Conservation (phyloP, 2,113 vertebrate species). For the Ovis aries region ARS-UI_Ramb_v3.0 NC_056056.1:42223001-42223500, state of each 20-base stretch:
- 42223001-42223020: background rate
- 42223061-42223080: background rate
- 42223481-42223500: background rate
- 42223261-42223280: conserved; percentile 18
- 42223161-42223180: background rate
- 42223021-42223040: background rate
- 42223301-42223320: background rate
- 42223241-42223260: background rate
- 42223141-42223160: background rate
- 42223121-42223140: background rate
- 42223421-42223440: background rate
- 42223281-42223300: background rate
- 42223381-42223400: background rate
- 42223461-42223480: background rate
- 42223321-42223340: background rate
- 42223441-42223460: background rate
- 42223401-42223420: background rate
- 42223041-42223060: background rate
- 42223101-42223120: background rate
- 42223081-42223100: background rate
- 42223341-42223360: background rate
- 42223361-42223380: background rate
- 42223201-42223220: background rate
- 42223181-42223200: background rate
- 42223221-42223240: background rate